These are phyloP conservation scores for Rachycentron canadum DNA, from an alignment of 2,797 vertebrate genomes.

Conservation along the genomic window DNA sequence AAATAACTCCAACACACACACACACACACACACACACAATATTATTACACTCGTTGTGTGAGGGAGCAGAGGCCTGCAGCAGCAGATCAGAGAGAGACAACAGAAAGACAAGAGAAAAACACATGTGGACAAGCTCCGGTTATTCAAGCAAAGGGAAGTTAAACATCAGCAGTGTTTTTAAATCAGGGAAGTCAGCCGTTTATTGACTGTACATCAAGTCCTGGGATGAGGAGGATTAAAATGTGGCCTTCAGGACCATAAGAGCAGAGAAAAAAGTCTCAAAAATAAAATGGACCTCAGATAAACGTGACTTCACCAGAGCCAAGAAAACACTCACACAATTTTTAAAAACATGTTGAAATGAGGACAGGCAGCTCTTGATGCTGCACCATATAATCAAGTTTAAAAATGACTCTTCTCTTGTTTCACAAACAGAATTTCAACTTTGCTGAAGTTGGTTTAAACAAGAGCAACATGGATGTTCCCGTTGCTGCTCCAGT, in stretches of 20 bases:
- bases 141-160: background rate
- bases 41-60: background rate
- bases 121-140: slow-evolving; percentile 20
- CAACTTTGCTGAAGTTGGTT: background rate
- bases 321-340: background rate
- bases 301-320: background rate
- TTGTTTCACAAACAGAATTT: background rate
- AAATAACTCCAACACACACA: slow-evolving; percentile 16
- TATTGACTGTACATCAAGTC: background rate
- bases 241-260: background rate
- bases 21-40: background rate
- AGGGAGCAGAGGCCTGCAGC: background rate
- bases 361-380: background rate
- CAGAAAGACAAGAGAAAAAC: slow-evolving; percentile 10
- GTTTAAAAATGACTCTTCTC: background rate
- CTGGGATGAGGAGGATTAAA: background rate
- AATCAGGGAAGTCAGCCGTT: background rate
- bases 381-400: background rate
- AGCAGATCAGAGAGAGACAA: background rate
- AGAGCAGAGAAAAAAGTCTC: background rate
- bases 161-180: slow-evolving; percentile 8
- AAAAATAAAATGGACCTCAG: background rate
- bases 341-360: background rate
- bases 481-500: background rate
- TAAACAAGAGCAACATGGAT: background rate